phyloP scores from a whole-genome alignment of 1,140 invertebrate species.

The Micrasema longulum region DNA sequence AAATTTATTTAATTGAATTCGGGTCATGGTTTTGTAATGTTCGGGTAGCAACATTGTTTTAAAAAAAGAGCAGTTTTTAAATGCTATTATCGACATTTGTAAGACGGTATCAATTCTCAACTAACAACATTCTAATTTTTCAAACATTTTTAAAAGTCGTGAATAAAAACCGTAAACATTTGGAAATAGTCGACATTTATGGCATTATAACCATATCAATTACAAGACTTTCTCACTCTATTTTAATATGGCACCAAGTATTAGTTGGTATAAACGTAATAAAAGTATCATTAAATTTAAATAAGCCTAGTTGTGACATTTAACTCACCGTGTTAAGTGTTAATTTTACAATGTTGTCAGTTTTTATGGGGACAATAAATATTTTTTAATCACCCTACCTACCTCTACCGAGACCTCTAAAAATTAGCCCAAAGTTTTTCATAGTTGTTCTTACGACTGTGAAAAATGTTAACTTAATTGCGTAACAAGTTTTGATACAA shows the following conservation, averaged over 20 bases:
- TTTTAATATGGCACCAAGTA: conserved; percentile 18
- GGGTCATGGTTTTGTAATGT: no score
- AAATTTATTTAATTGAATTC: no score
- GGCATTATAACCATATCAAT: conserved; percentile 26
- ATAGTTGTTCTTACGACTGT: background rate
- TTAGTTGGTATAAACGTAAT: conserved; percentile 12
- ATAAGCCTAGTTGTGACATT: conserved; percentile 27
- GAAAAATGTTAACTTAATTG: background rate
- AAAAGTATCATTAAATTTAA: conserved; percentile 28
- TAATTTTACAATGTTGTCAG: conserved; percentile 29
- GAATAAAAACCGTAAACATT: background rate
- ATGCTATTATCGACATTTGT: no score
- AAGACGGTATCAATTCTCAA: no score
- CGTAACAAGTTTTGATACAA: background rate
- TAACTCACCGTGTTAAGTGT: conserved; percentile 30
- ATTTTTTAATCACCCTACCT: conserved; percentile 10
- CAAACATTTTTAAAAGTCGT: no score
- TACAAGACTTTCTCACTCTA: conserved; percentile 13
- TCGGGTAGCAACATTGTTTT: no score
- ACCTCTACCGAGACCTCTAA: background rate
- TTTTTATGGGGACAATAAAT: conserved; percentile 25
- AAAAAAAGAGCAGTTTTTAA: no score
- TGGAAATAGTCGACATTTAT: conserved; percentile 3
- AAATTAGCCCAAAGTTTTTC: conserved; percentile 13
- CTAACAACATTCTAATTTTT: no score